A percentile compares a stretch with the other conserved stretches of the same genome.
These are phyloP conservation scores for Rafetus swinhoei DNA, from an alignment of 2,113 vertebrate species.

Conservation along the genomic window DNA sequence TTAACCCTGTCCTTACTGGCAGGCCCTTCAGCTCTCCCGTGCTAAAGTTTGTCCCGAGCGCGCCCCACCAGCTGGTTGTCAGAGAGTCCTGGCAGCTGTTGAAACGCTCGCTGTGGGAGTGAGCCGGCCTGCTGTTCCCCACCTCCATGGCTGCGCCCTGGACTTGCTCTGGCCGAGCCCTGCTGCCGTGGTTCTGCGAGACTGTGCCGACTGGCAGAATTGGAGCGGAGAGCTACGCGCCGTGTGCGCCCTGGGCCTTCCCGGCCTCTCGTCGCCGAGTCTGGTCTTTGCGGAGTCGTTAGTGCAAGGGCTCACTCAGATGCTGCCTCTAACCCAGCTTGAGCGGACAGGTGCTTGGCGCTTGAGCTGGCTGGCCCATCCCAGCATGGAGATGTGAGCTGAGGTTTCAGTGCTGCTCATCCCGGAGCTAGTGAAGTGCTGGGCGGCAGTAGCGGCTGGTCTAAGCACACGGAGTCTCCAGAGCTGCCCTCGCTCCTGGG, in stretches of 20 bases:
- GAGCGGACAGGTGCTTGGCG: neutral
- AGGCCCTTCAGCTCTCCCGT: neutral
- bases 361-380: neutral
- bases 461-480: too few species aligned
- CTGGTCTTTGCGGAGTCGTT: neutral
- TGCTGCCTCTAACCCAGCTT: neutral
- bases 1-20: neutral
- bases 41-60: neutral
- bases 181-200: neutral
- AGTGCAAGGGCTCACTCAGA: neutral
- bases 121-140: rapidly evolving
- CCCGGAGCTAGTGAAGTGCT: neutral
- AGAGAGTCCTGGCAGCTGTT: neutral
- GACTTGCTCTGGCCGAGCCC: neutral
- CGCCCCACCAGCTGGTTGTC: neutral
- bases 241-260: neutral
- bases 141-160: neutral
- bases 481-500: neutral
- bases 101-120: rapidly evolving
- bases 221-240: too few species aligned
- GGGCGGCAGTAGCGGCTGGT: neutral
- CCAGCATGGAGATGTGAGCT: neutral
- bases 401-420: neutral
- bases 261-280: rapidly evolving
- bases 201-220: neutral